phyloP scores from a whole-genome alignment of 2,797 vertebrate genomes.

The Peromyscus nudipes region DNA sequence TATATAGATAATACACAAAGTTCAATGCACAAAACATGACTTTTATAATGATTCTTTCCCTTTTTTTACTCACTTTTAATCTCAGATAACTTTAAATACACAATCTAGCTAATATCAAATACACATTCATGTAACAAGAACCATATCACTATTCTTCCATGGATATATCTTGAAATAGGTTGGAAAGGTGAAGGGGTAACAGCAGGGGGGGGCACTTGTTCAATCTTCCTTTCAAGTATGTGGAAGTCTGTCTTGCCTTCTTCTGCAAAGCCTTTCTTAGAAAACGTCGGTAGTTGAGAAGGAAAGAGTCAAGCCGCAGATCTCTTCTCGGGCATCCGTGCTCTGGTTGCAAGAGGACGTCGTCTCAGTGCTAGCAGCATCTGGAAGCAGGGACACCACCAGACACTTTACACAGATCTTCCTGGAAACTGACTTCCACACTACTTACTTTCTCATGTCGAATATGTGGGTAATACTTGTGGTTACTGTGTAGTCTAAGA shows the following conservation, averaged over 20 bases:
- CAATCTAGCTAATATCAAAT: constrained; percentile 71
- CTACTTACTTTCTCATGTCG: constrained; percentile 3
- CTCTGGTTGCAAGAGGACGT: not conserved
- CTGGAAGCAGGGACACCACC: constrained; percentile 65
- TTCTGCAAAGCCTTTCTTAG: constrained; percentile 54
- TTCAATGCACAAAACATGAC: constrained; percentile 60
- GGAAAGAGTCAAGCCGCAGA: not conserved
- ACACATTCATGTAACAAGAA: constrained; percentile 62
- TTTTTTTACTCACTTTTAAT: constrained; percentile 73
- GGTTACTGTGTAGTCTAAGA: not conserved
- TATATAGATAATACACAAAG: constrained; percentile 66
- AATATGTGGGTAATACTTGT: not conserved
- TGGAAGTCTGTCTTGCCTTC: constrained; percentile 38
- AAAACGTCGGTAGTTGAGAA: constrained; percentile 53
- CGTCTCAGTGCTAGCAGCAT: constrained; percentile 40
- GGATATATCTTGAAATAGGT: constrained; percentile 49
- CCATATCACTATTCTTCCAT: constrained; percentile 59
- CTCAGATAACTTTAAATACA: constrained; percentile 68
- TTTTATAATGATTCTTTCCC: constrained; percentile 63
- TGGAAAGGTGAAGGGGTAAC: constrained; percentile 31
- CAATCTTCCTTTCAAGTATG: constrained; percentile 53
- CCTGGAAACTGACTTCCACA: not conserved
- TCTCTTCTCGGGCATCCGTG: constrained; percentile 9
- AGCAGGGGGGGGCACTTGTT: not conserved
- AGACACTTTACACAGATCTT: not conserved